Evolutionary conservation across 2,797 vertebrate genomes (phyloP), one percentile per base, ranked within the genome.

Genomic region (Prionace glauca): DNA sequence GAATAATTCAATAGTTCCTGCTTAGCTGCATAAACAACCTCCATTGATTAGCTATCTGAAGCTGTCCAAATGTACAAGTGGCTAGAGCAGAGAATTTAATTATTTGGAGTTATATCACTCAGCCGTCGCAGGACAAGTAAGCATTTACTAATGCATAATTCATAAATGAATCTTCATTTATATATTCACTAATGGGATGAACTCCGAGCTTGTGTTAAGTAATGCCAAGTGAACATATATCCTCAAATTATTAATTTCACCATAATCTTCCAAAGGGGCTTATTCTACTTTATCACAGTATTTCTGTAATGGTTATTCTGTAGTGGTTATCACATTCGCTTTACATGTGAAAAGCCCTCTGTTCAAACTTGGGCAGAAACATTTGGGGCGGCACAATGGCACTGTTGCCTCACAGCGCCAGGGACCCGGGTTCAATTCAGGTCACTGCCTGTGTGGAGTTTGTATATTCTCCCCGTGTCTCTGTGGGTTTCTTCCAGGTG

Each of bases 1-100:
- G 81, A 84, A 84, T 84, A 84, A 84, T 84, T 84, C 81, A 84
- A 84, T 84, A 84, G 81, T 45, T 24, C 41, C 81, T 45, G 41
- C 41, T 84, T 84, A 84, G 81, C 41, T 84, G 41, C 41, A 45
- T 45, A 84, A 84, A 84, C 20, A 45, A 84, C 8, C 7, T 36
- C 4, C 41, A 45, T 20, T 45, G 81, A 84, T 84, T 9, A 45
- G 81, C 81, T 45, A 45, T 84, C 36, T 24, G 20, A 45, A 45
- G 81, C 81, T 84, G 81, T 84, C 81, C 81, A 45, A 84, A 84
- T 84, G 81, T 8, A 45, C 20, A 84, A 22, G 8, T 41, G 79
- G 36, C 7, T 45, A 45, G 18, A 24, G 41, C 8, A 18, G 20
- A 45, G 41, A 41, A 84, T 45, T 84, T 84, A 84, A 84, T 45